Base-by-base conservation (phyloP, 2,113 vertebrate genomes). In the Aplodontia rufa region DNA sequence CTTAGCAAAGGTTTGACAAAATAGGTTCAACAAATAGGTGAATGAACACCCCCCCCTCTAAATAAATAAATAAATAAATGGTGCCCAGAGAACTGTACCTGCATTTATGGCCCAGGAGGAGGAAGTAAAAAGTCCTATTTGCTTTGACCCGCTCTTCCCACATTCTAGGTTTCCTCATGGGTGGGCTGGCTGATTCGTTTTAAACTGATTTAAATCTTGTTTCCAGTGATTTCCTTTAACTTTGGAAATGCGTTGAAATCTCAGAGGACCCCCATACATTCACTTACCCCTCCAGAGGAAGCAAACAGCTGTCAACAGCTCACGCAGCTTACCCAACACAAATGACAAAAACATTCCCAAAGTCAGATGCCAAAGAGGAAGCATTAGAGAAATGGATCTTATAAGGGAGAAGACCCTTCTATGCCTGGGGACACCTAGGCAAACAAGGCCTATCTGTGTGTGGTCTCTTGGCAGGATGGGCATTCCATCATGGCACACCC, bases 11-110 rank as follows among this genome's bases (percentile, higher is more conserved):
- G 75, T 89, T 75, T n/a, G 69, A 49, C 66, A 40, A 94, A 82
- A 6, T 47, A 85, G 51, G 42, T 92, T 95, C 84, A 84, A 78
- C 17, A 91, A 90, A 94, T 92, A 69, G 80, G 92, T 76, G 92
- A 84, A 78, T 90, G 89, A 80, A 82, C 72, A n/a, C n/a, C n/a
- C n/a, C n/a, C n/a, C n/a, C n/a, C n/a, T n/a, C n/a, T n/a, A n/a
- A n/a, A n/a, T n/a, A n/a, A n/a, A n/a, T 80, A n/a, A 35, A 37
- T 28, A 86, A 71, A 20, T 45, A 37, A 60, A 82, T 72, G 24
- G 20, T 95, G 32, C 49, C 45, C n/a, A 32, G 87, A 92, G 58
- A 94, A 35, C 28, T 40, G 0, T 26, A 10, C 60, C 5, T 4
- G 45, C 16, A 4, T 28, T 64, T 68, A 49, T 17, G 4, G n/a